These are phyloP conservation scores for Bovichtus diacanthus DNA, from an alignment of 2,797 vertebrate species.

Conservation along the genomic window DNA sequence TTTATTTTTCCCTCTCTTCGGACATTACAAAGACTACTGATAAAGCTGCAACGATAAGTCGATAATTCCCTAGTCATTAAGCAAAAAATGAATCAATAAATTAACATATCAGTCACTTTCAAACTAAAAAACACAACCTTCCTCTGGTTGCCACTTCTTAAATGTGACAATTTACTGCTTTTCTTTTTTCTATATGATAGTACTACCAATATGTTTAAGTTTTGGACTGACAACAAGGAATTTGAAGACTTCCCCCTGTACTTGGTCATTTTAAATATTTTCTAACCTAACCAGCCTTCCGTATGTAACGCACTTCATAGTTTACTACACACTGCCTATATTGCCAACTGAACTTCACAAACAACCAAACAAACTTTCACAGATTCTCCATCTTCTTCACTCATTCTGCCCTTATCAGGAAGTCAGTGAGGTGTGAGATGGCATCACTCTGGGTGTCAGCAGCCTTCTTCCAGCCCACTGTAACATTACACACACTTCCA, in stretches of 20 bases:
- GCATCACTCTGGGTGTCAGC: slow-evolving; percentile 46
- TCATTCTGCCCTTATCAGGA: slow-evolving; percentile 26
- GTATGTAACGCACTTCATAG: background rate
- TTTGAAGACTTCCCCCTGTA: background rate
- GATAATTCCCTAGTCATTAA: background rate
- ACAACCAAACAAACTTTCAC: slow-evolving; percentile 20
- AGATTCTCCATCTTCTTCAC: background rate
- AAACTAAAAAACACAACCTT: background rate
- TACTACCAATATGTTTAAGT: background rate
- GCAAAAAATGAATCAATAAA: background rate
- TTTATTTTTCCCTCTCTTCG: background rate
- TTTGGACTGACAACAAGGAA: background rate
- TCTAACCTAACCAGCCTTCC: background rate
- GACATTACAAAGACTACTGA: background rate
- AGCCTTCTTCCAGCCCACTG: slow-evolving; percentile 20
- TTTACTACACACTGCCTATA: background rate
- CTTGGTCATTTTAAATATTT: background rate
- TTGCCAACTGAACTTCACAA: background rate
- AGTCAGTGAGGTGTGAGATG: slow-evolving; percentile 45
- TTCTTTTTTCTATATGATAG: background rate
- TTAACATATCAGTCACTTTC: no score
- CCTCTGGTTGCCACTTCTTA: background rate
- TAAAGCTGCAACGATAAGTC: background rate
- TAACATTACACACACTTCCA: slow-evolving; percentile 42
- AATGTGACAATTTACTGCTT: background rate